Evolutionary conservation across 2,888 invertebrate species (phyloP).

Genomic region (Eristalis intricaria): DNA sequence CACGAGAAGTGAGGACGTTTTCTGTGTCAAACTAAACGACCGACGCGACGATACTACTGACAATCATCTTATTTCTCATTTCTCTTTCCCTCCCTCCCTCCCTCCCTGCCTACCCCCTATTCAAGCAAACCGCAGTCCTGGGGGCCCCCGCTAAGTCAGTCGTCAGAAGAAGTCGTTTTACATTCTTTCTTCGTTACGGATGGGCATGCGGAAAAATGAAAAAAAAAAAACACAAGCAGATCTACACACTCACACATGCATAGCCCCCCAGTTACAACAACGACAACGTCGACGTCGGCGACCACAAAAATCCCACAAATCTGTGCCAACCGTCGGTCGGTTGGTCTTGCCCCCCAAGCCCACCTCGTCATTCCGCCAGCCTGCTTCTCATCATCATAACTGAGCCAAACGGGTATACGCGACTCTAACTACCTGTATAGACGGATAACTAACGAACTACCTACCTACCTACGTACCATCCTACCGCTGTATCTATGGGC

Average conservation of each 20-base stretch:
- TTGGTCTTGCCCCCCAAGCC: constrained; percentile 26
- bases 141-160: neutral
- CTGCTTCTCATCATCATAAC: constrained; percentile 57
- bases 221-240: neutral
- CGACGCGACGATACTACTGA: constrained; percentile 56
- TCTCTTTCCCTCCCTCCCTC: constrained; percentile 13
- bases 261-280: constrained; percentile 22
- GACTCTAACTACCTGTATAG: constrained; percentile 45
- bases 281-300: constrained; percentile 44
- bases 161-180: constrained; percentile 16
- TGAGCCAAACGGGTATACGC: constrained; percentile 58
- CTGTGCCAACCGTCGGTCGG: constrained; percentile 67
- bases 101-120: too few relatives aligned
- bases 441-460: neutral
- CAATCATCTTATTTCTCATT: constrained; percentile 59
- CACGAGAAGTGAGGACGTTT: neutral
- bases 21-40: constrained; percentile 61
- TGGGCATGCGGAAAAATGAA: constrained; percentile 63
- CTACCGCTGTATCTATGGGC: constrained; percentile 42
- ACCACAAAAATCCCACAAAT: constrained; percentile 72
- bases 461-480: neutral
- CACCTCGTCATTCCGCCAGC: neutral
- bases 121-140: too few relatives aligned
- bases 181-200: constrained; percentile 70
- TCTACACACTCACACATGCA: constrained; percentile 15